phyloP scores from a whole-genome alignment of 2,797 vertebrate genomes.

The Esox masquinongy region DNA sequence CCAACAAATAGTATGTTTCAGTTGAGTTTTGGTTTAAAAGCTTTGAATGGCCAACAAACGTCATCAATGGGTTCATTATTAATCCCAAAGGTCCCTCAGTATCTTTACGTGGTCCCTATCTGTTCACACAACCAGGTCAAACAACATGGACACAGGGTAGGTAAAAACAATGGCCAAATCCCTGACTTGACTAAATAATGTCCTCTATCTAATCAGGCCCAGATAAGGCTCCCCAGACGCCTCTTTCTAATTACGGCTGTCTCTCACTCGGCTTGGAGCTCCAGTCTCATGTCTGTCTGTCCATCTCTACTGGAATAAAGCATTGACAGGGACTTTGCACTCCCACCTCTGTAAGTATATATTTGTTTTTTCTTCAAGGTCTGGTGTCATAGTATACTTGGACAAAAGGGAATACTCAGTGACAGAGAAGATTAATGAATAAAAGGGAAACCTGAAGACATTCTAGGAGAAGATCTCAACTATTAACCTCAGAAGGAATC shows the following conservation, averaged over 20 bases:
- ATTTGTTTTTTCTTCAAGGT: not conserved
- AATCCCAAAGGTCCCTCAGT: not conserved
- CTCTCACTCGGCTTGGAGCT: slow-evolving; percentile 14
- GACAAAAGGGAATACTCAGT: slow-evolving; percentile 5
- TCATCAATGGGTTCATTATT: not conserved
- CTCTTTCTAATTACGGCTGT: not conserved
- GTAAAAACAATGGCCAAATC: slow-evolving; percentile 34
- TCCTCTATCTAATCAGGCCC: slow-evolving; percentile 50
- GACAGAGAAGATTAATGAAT: not conserved
- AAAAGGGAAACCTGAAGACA: not conserved
- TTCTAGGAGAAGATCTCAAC: not conserved
- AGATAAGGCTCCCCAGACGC: slow-evolving; percentile 17
- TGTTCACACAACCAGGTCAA: not conserved
- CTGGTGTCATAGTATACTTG: not conserved
- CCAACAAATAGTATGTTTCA: not conserved
- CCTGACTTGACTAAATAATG: slow-evolving; percentile 33
- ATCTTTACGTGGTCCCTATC: slow-evolving; percentile 18
- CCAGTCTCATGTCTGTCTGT: slow-evolving; percentile 15
- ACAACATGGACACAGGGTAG: slow-evolving; percentile 6
- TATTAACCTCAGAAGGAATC: not conserved
- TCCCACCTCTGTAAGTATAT: not conserved
- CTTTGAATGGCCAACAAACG: not conserved
- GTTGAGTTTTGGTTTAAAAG: not conserved
- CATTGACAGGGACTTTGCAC: slow-evolving; percentile 4
- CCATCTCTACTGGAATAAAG: not conserved